Base-by-base conservation (phyloP, 2,888 invertebrate genomes). In the Drosophila mimetica region DNA sequence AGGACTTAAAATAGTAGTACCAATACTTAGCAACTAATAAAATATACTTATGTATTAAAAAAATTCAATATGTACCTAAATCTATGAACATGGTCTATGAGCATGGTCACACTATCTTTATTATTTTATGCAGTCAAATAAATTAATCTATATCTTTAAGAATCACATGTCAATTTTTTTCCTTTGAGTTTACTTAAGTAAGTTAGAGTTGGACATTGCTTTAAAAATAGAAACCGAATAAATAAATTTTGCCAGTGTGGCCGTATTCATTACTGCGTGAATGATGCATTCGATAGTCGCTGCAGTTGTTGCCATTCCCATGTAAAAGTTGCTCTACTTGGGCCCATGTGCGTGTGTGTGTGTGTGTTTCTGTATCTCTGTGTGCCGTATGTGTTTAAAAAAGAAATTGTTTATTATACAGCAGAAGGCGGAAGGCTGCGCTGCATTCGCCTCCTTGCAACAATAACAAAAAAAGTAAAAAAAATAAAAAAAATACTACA, bases 401-500 rank as follows among this genome's bases (percentile, higher is more conserved):
- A 76, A 75, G 60, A 77, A 83, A 79, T 79, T 83, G 80, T 79
- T 79, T 79, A 79, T 84, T 75, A 79, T 83, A 80, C 84, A 79
- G 69, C 63, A 60, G 32, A n/a, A 44, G 60, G 44, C 44, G 60
- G 60, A 44, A 59, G 60, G 44, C 44, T 34, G 59, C 44, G 16
- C 59, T 60, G 59, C 39, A 25, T 16, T 41, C 20, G 41, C 34
- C 41, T 39, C 34, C 41, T 48, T 48, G 63, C 63, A 48, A 61
- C 39, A 61, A 61, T 30, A 48, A 34, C 11, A 60, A 7, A 39
- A 47, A 47, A 9, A 39, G 25, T 8, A 13, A 18, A 20, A 28
- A 48, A 16, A 22, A 28, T 37, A 16, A 22, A 1, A 5, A 22
- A 18, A 53, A 32, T 16, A 54, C 25, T 39, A 41, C 32, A 47